Evolutionary conservation across 2,113 vertebrate genomes (phyloP).

Genomic region (Fukomys damarensis): DNA sequence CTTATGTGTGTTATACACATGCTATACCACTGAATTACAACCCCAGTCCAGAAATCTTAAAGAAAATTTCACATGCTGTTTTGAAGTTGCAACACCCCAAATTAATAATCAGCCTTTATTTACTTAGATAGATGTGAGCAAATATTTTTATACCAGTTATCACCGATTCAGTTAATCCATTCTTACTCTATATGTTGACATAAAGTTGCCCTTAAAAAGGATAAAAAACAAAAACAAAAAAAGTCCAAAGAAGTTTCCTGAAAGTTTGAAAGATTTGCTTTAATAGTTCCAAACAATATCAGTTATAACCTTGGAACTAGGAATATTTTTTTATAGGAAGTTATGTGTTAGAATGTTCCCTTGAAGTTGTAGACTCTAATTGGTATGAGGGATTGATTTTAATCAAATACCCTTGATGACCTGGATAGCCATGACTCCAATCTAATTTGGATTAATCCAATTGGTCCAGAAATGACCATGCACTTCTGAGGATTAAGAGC

Average conservation of each 20-base stretch:
- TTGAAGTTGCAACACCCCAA: background rate
- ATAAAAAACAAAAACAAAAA: conserved; percentile 2
- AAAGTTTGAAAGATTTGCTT: conserved; percentile 14
- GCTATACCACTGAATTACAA: background rate
- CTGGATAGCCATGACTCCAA: background rate
- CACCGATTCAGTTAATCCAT: background rate
- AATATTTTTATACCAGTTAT: background rate
- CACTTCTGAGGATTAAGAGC: conserved; percentile 19
- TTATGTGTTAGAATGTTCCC: background rate
- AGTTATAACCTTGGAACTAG: background rate
- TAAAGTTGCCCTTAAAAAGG: conserved; percentile 39
- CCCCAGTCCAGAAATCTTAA: background rate
- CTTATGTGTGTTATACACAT: background rate
- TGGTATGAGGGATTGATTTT: background rate
- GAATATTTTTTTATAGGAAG: background rate
- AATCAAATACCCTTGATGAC: background rate
- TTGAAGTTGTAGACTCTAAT: background rate
- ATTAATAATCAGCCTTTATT: background rate
- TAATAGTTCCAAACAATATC: background rate
- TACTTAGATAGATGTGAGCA: background rate
- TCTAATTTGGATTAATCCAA: conserved; percentile 13
- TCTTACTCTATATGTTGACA: background rate
- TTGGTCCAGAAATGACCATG: background rate
- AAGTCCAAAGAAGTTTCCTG: background rate
- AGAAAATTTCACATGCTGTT: conserved; percentile 1